Conservation (phyloP, 2,797 vertebrate genomes). For the Leuciscus waleckii region DNA sequence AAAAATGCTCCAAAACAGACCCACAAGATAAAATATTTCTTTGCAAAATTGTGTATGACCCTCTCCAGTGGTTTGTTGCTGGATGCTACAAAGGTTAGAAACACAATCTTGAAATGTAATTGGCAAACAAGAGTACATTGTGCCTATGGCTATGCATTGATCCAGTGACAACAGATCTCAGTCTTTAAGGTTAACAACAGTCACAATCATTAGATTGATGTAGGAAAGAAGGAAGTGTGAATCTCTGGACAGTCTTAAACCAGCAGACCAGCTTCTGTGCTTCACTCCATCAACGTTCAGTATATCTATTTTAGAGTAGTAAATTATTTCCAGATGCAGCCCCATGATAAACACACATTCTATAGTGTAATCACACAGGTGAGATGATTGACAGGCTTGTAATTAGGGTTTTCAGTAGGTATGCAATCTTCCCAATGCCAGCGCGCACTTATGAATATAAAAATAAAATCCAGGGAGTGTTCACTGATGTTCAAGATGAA, state of each 20-base stretch:
- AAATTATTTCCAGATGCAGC: conserved; percentile 30
- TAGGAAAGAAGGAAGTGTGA: not conserved
- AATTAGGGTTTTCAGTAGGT: conserved; percentile 43
- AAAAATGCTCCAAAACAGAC: too few species aligned
- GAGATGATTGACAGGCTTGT: conserved; percentile 38
- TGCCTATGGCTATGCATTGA: conserved; percentile 12
- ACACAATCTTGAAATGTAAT: not conserved
- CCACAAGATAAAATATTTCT: not conserved
- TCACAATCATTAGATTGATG: conserved; percentile 11
- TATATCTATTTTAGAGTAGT: conserved; percentile 18
- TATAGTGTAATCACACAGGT: conserved; percentile 28
- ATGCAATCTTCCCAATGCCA: conserved; percentile 23
- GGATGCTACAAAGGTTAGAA: not conserved
- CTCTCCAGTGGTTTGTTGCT: not conserved
- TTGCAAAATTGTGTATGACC: not conserved
- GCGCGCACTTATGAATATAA: conserved; percentile 13
- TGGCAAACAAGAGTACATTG: not conserved
- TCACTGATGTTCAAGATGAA: conserved; percentile 6
- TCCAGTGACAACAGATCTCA: not conserved
- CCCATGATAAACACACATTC: not conserved
- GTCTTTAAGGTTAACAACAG: conserved; percentile 17
- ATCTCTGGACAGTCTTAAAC: not conserved
- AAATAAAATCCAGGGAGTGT: not conserved
- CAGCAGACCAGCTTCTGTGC: not conserved
- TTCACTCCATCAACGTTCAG: conserved; percentile 22